Percentiles rank a stretch among this genome's conserved stretches.
phyloP scores from a whole-genome alignment of 1,140 invertebrate species.

The Drosophila parvula region DNA sequence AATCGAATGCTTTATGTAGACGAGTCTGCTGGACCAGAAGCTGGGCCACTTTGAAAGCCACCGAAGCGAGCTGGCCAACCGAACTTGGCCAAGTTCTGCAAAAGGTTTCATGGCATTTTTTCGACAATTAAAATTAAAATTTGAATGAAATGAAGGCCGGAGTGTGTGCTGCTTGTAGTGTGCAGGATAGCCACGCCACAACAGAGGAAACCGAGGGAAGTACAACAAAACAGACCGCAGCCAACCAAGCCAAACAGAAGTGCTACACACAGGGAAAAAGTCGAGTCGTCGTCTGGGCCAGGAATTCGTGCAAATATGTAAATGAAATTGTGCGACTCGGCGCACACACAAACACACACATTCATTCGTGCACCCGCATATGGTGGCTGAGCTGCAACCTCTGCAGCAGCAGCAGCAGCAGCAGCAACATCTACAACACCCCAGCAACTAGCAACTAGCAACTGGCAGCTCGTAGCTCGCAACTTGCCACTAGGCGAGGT shows the following conservation, averaged over 20 bases:
- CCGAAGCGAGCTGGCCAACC: constrained; percentile 44
- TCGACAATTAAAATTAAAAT: constrained; percentile 82
- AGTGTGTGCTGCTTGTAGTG: constrained; percentile 31
- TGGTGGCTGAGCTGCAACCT: constrained; percentile 53
- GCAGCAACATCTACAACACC: constrained; percentile 49
- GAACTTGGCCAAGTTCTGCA: constrained; percentile 57
- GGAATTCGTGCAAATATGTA: constrained; percentile 77
- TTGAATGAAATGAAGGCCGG: constrained; percentile 65
- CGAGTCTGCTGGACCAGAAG: constrained; percentile 13
- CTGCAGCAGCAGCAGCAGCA: constrained; percentile 40
- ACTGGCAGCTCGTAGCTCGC: constrained; percentile 47
- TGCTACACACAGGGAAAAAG: constrained; percentile 77
- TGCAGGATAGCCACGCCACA: constrained; percentile 71
- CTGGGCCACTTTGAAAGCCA: constrained; percentile 50
- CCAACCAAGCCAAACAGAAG: constrained; percentile 78
- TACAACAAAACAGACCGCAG: constrained; percentile 72
- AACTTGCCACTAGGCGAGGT: constrained; percentile 65
- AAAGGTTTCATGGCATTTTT: constrained; percentile 74
- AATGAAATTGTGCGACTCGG: constrained; percentile 78
- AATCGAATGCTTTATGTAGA: constrained; percentile 11
- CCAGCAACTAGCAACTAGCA: constrained; percentile 64
- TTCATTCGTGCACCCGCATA: constrained; percentile 27
- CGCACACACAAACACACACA: constrained; percentile 31
- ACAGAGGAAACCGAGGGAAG: constrained; percentile 57
- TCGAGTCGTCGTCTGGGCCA: constrained; percentile 71